Evolutionary conservation across 2,113 vertebrate species (phyloP).

Genomic region (Antechinus stuartii): DNA sequence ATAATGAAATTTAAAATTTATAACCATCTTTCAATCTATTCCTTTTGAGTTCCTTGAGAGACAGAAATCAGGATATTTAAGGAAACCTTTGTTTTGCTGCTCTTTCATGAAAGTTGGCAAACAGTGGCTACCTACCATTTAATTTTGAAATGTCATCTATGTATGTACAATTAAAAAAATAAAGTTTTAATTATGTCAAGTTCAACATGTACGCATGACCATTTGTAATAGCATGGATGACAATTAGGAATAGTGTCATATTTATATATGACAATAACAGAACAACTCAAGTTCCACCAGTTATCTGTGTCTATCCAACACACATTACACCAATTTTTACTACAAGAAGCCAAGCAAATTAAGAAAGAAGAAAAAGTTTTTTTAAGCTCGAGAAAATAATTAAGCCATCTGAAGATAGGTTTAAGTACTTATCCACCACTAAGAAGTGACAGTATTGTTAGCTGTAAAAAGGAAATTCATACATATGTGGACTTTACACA

Average conservation of each 20-base stretch:
- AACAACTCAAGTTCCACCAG: neutral
- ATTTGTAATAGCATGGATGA: constrained; percentile 10
- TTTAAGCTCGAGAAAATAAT: neutral
- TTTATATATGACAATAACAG: neutral
- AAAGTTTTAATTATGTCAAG: neutral
- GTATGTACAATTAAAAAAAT: neutral
- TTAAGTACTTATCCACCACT: neutral
- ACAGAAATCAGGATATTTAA: constrained; percentile 1
- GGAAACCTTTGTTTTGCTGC: neutral
- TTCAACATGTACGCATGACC: neutral
- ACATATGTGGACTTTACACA: neutral
- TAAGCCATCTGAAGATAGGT: neutral
- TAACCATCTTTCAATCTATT: neutral
- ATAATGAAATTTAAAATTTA: neutral
- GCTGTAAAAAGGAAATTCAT: constrained; percentile 18
- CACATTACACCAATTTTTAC: neutral
- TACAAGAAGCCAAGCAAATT: neutral
- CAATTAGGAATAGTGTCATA: neutral
- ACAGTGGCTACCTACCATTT: neutral
- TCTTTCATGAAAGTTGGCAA: neutral
- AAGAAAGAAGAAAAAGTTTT: neutral
- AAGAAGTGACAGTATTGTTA: neutral
- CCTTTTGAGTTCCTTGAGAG: constrained; percentile 7
- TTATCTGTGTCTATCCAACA: neutral
- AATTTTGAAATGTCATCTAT: constrained; percentile 36